Base-by-base conservation (phyloP, 2,888 invertebrate genomes). In the Spodoptera littoralis region DNA sequence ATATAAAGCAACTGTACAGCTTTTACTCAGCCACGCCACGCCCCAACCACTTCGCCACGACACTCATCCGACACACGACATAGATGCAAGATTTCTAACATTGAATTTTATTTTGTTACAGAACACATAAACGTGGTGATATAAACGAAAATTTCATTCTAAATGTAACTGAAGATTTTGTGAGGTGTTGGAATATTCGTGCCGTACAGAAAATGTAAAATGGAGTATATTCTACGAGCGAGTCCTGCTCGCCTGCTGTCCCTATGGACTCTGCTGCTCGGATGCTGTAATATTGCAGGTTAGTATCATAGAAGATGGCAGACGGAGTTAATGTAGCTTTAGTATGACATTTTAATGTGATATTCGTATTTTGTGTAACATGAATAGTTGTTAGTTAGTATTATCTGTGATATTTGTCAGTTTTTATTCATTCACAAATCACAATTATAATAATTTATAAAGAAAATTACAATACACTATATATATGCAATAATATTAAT, bases 251-350 rank as follows among this genome's bases (percentile, higher is more conserved):
- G 87, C 72, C 79, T 90, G 46, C 79, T 92, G 56, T 90, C 92
- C 73, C 84, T 92, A 46, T 92, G 93, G 92, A 87, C 90, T 0
- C 72, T 93, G 36, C 77, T 92, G 22, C 89, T 92, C 54, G 91
- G 90, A 58, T 90, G 89, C 81, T 90, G 92, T 79, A 90, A 90
- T 74, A 89, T 91, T 60, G 89, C 91, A 86, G 92, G 92, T 92
- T 53, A 83, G 88, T 52, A 60, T 64, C 54, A 53, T n/a, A 11
- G 24, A 62, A 63, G 43, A 4, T 24, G 68, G 27, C 52, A 11
- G 1, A 18, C 24, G 36, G n/a, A 51, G n/a, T 48, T 4, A 18
- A 27, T 13, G 24, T 36, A n/a, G 30, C 8, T 22, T 12, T 12
- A 18, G 12, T 6, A 22, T 18, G 41, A n/a, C 8, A 44, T 13